A percentile compares a stretch with the other conserved stretches of the same genome.
phyloP scores from a whole-genome alignment of 64 coral and sea anemone species.

The Actinia tenebrosa region DNA sequence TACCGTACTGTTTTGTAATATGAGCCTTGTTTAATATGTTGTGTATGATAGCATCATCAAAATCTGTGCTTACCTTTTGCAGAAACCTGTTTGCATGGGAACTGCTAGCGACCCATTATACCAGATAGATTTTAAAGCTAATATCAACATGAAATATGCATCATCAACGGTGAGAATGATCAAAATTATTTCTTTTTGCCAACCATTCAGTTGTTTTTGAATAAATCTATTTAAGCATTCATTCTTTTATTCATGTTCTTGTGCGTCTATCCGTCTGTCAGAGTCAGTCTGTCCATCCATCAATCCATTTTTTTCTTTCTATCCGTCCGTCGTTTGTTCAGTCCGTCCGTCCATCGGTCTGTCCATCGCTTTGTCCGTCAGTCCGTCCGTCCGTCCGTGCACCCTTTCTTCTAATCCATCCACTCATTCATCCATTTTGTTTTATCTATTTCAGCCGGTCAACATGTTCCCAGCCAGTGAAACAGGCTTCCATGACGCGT shows the following conservation, averaged over 20 bases:
- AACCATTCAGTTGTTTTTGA: too few relatives aligned
- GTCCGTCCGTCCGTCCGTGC: too few relatives aligned
- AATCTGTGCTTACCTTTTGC: background rate
- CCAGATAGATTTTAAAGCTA: constrained; percentile 34
- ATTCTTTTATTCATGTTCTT: too few relatives aligned
- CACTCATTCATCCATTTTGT: background rate
- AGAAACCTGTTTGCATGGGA: constrained; percentile 35
- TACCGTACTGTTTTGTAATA: background rate
- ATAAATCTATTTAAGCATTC: too few relatives aligned
- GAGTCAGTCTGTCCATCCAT: too few relatives aligned
- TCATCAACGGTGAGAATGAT: constrained; percentile 34
- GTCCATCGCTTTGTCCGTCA: too few relatives aligned
- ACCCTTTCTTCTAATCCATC: too few relatives aligned
- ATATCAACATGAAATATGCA: constrained; percentile 49
- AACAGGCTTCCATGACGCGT: constrained; percentile 50
- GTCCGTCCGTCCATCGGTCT: too few relatives aligned
- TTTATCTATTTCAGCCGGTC: constrained; percentile 18
- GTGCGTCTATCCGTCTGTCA: too few relatives aligned
- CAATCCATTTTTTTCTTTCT: too few relatives aligned
- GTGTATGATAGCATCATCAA: background rate
- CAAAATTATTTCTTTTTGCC: too few relatives aligned
- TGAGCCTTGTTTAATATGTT: constrained; percentile 6
- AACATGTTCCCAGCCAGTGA: constrained; percentile 40
- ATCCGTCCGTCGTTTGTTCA: too few relatives aligned
- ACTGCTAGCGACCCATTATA: constrained; percentile 26